Conservation (phyloP, 1,140 invertebrate genomes). For the Ladona fulva region DNA sequence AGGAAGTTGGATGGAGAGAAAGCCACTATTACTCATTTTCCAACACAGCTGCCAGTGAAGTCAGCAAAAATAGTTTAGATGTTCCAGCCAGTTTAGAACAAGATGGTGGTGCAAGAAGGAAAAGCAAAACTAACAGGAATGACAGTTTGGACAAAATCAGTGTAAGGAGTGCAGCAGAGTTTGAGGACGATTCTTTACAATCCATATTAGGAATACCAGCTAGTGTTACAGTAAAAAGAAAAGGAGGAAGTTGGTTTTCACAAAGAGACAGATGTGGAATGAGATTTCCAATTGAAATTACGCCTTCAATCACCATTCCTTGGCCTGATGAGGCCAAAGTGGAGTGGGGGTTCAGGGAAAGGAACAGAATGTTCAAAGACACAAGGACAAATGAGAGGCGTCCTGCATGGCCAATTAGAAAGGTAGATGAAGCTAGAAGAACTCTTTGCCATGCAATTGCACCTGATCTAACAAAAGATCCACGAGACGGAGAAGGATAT, state of each 20-base stretch:
- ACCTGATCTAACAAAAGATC: conserved; percentile 18
- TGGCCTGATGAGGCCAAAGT: neutral
- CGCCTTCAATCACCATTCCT: neutral
- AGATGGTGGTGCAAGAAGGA: neutral
- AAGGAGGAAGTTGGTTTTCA: neutral
- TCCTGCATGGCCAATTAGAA: neutral
- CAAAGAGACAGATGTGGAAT: neutral
- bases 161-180: neutral
- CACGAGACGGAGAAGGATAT: conserved; percentile 42
- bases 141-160: neutral
- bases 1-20: neutral
- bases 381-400: neutral
- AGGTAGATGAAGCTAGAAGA: neutral
- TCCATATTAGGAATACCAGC: neutral
- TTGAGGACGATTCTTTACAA: neutral
- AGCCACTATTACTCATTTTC: neutral
- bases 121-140: neutral
- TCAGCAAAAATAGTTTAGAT: neutral
- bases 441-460: neutral
- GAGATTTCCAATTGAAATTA: neutral
- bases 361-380: neutral
- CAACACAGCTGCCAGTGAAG: neutral
- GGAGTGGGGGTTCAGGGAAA: neutral
- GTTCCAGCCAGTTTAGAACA: neutral
- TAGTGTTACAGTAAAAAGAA: neutral